These are phyloP conservation scores for Ophion costatus DNA, from an alignment of 2,888 invertebrate species.

Conservation along the genomic window DNA sequence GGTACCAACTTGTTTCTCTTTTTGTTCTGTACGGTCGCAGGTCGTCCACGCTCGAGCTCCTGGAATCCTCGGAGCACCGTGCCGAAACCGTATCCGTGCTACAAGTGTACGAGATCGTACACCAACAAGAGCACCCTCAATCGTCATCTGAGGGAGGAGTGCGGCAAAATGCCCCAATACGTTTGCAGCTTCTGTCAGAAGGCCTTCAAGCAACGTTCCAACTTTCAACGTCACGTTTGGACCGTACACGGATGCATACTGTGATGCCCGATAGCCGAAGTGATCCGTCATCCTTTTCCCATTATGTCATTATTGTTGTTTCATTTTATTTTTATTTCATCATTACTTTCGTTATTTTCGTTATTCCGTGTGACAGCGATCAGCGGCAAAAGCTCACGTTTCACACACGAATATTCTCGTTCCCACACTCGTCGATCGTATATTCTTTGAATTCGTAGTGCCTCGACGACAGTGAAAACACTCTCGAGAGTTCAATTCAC, in stretches of 20 bases:
- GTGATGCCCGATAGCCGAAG: conserved; percentile 46
- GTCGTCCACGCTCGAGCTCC: conserved; percentile 55
- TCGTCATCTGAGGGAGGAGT: conserved; percentile 81
- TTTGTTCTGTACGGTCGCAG: conserved; percentile 49
- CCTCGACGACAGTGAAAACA: conserved; percentile 4
- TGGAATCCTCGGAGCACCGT: conserved; percentile 55
- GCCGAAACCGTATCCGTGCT: conserved; percentile 71
- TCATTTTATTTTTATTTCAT: neutral
- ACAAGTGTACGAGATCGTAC: conserved; percentile 77
- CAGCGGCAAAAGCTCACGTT: neutral
- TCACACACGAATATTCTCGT: conserved; percentile 14
- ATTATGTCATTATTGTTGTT: conserved; percentile 3
- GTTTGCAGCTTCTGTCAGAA: conserved; percentile 78
- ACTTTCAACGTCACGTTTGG: conserved; percentile 78
- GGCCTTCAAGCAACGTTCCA: conserved; percentile 77
- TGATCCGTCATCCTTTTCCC: neutral
- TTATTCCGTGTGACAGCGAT: conserved; percentile 9
- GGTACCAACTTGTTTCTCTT: conserved; percentile 32
- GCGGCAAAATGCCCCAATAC: conserved; percentile 79
- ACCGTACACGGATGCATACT: conserved; percentile 73
- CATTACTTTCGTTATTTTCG: conserved; percentile 18
- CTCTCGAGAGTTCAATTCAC: conserved; percentile 10
- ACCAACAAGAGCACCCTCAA: conserved; percentile 87
- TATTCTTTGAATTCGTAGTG: neutral
- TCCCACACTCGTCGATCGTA: neutral